A percentile compares a stretch with the other conserved stretches of the same genome.
Conservation (phyloP, 2,797 vertebrate species). For the Acropternis orthonyx region DNA sequence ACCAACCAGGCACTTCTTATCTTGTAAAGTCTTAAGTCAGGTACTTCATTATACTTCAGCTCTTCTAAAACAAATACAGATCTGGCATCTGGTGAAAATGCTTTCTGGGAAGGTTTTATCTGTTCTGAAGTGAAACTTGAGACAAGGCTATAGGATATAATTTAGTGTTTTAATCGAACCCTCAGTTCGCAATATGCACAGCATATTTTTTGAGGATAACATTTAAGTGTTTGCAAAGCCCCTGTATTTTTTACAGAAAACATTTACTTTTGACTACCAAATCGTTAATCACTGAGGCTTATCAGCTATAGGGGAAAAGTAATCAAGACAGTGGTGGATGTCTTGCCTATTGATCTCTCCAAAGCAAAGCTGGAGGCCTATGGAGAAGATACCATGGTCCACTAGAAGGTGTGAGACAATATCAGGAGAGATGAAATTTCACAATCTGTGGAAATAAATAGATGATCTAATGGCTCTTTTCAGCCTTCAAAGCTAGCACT, state of each 20-base stretch:
- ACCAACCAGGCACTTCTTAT: slow-evolving; percentile 41
- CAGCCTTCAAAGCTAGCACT: neutral
- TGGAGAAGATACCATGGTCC: neutral
- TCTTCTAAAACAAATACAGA: slow-evolving; percentile 13
- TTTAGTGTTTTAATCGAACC: neutral
- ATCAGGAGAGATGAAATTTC: neutral
- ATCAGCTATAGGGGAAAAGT: neutral
- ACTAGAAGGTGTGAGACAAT: neutral
- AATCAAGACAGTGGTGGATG: neutral
- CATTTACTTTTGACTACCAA: neutral
- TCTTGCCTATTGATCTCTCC: neutral
- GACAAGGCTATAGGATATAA: neutral
- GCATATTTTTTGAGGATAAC: neutral
- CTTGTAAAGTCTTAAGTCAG: slow-evolving; percentile 54
- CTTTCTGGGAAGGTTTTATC: slow-evolving; percentile 5
- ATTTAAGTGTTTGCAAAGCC: neutral
- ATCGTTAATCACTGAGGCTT: neutral
- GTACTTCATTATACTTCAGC: slow-evolving; percentile 23
- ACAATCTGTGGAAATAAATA: neutral
- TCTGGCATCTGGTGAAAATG: neutral
- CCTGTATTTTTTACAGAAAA: neutral
- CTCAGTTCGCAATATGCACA: neutral
- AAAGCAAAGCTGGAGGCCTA: neutral
- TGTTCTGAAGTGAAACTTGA: neutral
- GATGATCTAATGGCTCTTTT: neutral